Evolutionary conservation across 37 sponge, comb jelly and placozoan species (phyloP), one percentile per base, ranked within the genome.

Genomic region (Ephydatia muelleri): DNA sequence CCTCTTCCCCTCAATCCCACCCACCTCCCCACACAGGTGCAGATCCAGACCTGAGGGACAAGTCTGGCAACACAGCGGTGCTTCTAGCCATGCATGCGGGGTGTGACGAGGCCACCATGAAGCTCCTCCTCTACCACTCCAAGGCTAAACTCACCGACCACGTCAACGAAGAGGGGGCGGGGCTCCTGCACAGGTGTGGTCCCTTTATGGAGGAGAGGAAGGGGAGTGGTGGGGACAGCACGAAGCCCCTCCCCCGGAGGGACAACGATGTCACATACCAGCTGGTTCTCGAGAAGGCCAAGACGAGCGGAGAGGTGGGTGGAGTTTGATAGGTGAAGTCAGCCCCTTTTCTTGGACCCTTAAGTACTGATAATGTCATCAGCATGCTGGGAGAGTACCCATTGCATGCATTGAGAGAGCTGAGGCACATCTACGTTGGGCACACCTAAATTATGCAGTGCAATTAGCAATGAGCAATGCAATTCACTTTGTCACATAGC

Each of bases 81-180:
- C 49, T 79, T 0, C 26, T 49, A 8, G 80, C 80, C 28, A 79
- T 79, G 80, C 49, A 49, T 6, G 32, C 40, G 13, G 80, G 80
- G 26, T 33, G 57, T 21, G 9, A 49, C 21, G 65, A 38, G 34
- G 77, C 27, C 9, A 65, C 32, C 26, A 26, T 57, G 65, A 29
- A 79, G 65, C 27, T 49, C 16, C 27, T 57, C 33, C 64, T 79
- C 29, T n/a, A 28, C 31, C 40, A 32, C 32, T 32, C 80, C 33
- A 79, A 79, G 65, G 0, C 28, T n/a, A 64, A 47, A 12, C 65
- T 79, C 13, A 47, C 11, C 21, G 65, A 47, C 14, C 80, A 79
- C 27, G 65, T 26, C 30, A 57, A 47, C 28, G 26, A 64, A 1
- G 65, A 76, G 21, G 77, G 57, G 57, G 57, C 16, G 57, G 57